Evolutionary conservation across 2,797 vertebrate genomes (phyloP).

Genomic region (Columba guinea): DNA sequence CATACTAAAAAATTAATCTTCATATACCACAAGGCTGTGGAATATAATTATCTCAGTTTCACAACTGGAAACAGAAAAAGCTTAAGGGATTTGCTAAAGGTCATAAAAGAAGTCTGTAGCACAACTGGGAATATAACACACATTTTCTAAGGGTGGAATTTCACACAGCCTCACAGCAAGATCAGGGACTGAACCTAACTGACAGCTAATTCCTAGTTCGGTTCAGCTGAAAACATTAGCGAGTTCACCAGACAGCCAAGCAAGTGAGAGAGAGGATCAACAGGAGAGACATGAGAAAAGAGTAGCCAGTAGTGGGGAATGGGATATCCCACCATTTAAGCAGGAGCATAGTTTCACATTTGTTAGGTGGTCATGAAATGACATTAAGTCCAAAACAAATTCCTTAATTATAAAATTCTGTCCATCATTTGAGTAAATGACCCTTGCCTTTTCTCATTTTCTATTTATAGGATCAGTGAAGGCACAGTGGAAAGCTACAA

Average conservation of each 20-base stretch:
- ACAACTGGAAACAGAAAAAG: neutral
- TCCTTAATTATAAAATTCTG: neutral
- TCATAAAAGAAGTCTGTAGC: neutral
- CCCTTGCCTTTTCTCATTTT: neutral
- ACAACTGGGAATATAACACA: neutral
- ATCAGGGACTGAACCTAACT: neutral
- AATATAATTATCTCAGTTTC: slow-evolving; percentile 6
- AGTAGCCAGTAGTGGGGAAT: neutral
- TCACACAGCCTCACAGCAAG: neutral
- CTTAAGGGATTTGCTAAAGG: slow-evolving; percentile 19
- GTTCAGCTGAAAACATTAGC: neutral
- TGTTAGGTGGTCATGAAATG: neutral
- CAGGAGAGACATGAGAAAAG: neutral
- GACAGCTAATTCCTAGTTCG: neutral
- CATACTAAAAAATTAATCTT: slow-evolving; percentile 34
- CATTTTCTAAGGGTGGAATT: neutral
- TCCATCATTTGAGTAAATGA: neutral
- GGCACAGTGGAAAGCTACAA: neutral
- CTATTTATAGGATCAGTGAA: neutral
- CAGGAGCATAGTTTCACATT: neutral
- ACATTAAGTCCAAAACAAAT: neutral
- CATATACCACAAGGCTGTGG: neutral
- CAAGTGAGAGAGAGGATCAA: neutral
- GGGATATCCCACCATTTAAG: neutral
- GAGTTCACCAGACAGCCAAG: neutral